phyloP scores from a whole-genome alignment of 1,140 invertebrate species.

The Drosophila sulfurigaster region DNA sequence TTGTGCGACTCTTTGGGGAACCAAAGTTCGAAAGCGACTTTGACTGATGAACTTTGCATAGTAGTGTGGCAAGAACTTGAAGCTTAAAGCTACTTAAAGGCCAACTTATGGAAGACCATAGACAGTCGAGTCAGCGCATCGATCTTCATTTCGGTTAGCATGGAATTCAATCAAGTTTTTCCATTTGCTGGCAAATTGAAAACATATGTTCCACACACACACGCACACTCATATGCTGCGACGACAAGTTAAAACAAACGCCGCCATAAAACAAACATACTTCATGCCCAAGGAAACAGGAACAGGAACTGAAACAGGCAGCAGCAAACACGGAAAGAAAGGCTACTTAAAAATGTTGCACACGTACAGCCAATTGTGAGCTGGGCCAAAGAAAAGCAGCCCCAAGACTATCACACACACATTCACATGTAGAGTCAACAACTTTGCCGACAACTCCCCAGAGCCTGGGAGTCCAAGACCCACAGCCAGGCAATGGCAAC shows the following conservation, averaged over 20 bases:
- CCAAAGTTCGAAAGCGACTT: conserved; percentile 36
- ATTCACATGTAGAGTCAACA: conserved; percentile 55
- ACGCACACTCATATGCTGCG: conserved; percentile 19
- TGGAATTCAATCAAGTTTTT: conserved; percentile 79
- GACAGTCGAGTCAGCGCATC: conserved; percentile 44
- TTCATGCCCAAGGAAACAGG: conserved; percentile 23
- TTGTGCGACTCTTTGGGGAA: conserved; percentile 68
- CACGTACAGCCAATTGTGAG: conserved; percentile 81
- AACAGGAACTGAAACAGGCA: conserved; percentile 9
- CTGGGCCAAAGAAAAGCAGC: conserved; percentile 26
- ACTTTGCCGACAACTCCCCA: conserved; percentile 77
- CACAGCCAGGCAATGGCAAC: conserved; percentile 45
- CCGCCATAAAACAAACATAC: conserved; percentile 61
- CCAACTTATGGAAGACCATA: neutral
- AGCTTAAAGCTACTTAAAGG: conserved; percentile 23
- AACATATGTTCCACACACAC: conserved; percentile 68
- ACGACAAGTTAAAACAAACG: conserved; percentile 69
- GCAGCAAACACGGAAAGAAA: conserved; percentile 52
- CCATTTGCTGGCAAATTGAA: conserved; percentile 80
- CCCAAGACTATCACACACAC: conserved; percentile 30
- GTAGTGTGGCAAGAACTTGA: conserved; percentile 22
- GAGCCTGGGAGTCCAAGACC: conserved; percentile 30
- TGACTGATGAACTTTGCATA: conserved; percentile 69
- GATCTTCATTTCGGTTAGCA: conserved; percentile 59
- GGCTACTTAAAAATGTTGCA: conserved; percentile 83